Conservation (phyloP, 1,140 invertebrate genomes). For the Lithobius niger region DNA sequence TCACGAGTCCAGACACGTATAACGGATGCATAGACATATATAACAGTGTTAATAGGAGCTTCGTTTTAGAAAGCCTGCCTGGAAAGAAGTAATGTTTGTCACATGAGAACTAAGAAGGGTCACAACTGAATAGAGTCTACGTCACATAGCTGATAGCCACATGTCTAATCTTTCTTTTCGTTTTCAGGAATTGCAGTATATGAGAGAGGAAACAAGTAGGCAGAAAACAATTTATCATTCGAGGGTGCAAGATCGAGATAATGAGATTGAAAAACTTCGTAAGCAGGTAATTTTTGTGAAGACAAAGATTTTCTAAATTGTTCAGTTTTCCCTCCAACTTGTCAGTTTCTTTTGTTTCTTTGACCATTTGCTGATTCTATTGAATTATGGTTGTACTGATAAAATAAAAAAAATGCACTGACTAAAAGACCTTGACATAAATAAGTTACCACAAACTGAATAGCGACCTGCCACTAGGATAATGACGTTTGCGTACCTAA, state of each 20-base stretch:
- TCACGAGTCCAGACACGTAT: not conserved
- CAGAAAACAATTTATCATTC: slow-evolving; percentile 37
- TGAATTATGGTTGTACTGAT: too few relatives aligned
- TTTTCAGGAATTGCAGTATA: slow-evolving; percentile 41
- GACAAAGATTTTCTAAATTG: too few relatives aligned
- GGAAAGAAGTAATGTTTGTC: not conserved
- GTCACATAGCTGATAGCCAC: too few relatives aligned
- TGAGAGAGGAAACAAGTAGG: slow-evolving; percentile 43
- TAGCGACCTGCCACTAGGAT: too few relatives aligned
- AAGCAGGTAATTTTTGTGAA: slow-evolving; percentile 35
- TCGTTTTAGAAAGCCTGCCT: not conserved
- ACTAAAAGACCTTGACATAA: too few relatives aligned
- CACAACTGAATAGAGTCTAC: too few relatives aligned
- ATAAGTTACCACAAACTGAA: too few relatives aligned
- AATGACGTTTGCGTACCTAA: too few relatives aligned
- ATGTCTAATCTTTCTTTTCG: not conserved
- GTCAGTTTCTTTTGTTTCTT: too few relatives aligned
- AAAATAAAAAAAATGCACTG: too few relatives aligned
- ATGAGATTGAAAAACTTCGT: slow-evolving; percentile 44
- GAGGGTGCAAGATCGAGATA: slow-evolving; percentile 43
- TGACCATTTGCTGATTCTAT: too few relatives aligned
- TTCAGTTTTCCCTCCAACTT: not conserved
- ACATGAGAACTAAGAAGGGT: not conserved
- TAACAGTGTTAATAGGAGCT: not conserved
- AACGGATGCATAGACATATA: not conserved